These are phyloP conservation scores for Torymus texanus DNA, from an alignment of 2,888 invertebrate genomes.

Conservation along the genomic window DNA sequence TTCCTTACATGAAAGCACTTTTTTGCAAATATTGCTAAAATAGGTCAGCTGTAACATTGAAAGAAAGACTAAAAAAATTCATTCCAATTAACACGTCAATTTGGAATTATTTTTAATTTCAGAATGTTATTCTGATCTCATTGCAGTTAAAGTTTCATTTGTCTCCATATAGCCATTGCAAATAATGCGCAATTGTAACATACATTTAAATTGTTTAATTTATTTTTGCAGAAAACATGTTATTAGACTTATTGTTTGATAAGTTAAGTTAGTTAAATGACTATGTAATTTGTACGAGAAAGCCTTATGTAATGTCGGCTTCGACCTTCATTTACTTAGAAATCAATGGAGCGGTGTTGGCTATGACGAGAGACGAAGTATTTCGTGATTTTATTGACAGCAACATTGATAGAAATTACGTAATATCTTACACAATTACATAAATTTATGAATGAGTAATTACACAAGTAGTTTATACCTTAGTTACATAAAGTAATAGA, in stretches of 20 bases:
- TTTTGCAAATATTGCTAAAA: too few species aligned
- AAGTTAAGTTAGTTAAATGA: constrained; percentile 2
- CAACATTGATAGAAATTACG: neutral
- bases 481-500: too few species aligned
- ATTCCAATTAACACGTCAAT: too few species aligned
- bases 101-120: too few species aligned
- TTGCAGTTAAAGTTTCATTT: too few species aligned
- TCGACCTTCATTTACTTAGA: constrained; percentile 24
- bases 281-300: neutral
- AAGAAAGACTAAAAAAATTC: neutral
- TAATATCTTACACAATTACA: neutral
- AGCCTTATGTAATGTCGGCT: constrained; percentile 12
- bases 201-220: too few species aligned
- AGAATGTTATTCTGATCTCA: too few species aligned
- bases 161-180: too few species aligned
- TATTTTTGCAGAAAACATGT: too few species aligned
- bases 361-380: neutral
- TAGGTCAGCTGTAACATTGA: neutral
- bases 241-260: neutral
- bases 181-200: too few species aligned
- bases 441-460: neutral
- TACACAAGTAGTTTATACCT: too few species aligned
- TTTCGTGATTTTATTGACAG: neutral
- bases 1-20: too few species aligned
- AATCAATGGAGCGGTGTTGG: constrained; percentile 12